A percentile compares a stretch with the other conserved stretches of the same genome.
phyloP scores from a whole-genome alignment of 2,888 invertebrate species.

The Drosophila neonasuta region DNA sequence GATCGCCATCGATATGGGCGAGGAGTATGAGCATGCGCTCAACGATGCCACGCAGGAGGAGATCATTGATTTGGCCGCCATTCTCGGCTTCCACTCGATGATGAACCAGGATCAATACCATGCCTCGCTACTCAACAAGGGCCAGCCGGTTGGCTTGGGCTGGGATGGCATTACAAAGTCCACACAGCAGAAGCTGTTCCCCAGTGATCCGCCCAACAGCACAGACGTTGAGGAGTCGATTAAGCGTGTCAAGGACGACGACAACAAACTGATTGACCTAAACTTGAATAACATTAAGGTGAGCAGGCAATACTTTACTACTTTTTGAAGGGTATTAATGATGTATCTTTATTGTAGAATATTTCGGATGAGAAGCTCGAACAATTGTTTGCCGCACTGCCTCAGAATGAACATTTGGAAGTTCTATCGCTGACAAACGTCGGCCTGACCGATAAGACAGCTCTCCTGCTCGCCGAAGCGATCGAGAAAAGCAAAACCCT shows the following conservation, averaged over 20 bases:
- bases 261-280: slow-evolving; percentile 92
- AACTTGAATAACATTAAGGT: slow-evolving; percentile 99
- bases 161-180: slow-evolving; percentile 98
- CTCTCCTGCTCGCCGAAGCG: slow-evolving; percentile 91
- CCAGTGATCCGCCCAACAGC: slow-evolving; percentile 97
- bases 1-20: slow-evolving; percentile 95
- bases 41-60: slow-evolving; percentile 95
- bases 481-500: slow-evolving; percentile 90
- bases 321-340: neutral
- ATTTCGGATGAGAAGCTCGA: slow-evolving; percentile 97
- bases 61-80: slow-evolving; percentile 99
- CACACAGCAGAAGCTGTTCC: slow-evolving; percentile 93
- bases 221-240: slow-evolving; percentile 97
- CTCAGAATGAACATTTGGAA: slow-evolving; percentile 95
- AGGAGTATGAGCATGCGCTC: slow-evolving; percentile 96
- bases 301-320: slow-evolving; percentile 39
- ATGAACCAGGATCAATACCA: slow-evolving; percentile 99
- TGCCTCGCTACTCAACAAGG: slow-evolving; percentile 96
- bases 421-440: slow-evolving; percentile 96
- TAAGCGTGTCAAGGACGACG: slow-evolving; percentile 94
- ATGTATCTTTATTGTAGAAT: slow-evolving; percentile 85
- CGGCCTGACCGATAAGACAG: slow-evolving; percentile 94
- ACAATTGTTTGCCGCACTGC: slow-evolving; percentile 93
- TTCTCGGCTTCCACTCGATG: slow-evolving; percentile 99
- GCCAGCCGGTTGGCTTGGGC: slow-evolving; percentile 93